Percentiles rank a stretch among this genome's conserved stretches.
Conservation (phyloP, 2,797 vertebrate genomes). For the Steatocranus sp. region DNA sequence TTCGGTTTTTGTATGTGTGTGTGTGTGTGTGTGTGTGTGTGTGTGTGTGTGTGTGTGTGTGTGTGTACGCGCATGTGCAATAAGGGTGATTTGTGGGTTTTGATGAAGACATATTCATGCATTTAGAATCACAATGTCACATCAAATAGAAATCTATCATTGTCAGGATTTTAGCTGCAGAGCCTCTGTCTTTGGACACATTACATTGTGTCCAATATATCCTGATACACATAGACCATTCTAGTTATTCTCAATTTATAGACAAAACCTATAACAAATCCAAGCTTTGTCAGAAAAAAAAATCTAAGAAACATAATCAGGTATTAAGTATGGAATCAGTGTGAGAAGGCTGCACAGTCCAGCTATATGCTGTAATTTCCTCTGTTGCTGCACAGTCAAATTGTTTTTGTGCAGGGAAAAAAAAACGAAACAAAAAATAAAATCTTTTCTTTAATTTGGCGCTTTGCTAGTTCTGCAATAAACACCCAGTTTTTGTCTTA, state of each 20-base stretch:
- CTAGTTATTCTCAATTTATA: background rate
- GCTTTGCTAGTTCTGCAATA: background rate
- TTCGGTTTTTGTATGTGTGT: background rate
- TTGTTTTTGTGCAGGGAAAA: background rate
- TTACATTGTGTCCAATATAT: slow-evolving; percentile 9
- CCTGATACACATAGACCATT: background rate
- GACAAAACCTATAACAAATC: background rate
- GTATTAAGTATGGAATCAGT: background rate
- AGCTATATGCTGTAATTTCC: too few relatives aligned
- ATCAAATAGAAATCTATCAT: slow-evolving; percentile 36
- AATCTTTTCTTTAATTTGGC: background rate
- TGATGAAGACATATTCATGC: slow-evolving; percentile 8
- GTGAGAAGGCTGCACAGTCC: background rate
- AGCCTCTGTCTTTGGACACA: background rate
- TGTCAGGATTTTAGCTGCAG: slow-evolving; percentile 7
- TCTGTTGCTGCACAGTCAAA: background rate
- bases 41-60: background rate
- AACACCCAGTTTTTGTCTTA: background rate
- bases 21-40: background rate
- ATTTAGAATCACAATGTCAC: slow-evolving; percentile 43
- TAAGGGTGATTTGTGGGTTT: slow-evolving; percentile 6
- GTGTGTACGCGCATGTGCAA: background rate
- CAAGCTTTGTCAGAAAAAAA: background rate
- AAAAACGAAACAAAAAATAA: accelerated
- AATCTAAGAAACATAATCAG: background rate